Conservation (phyloP, 2,888 invertebrate species). For the Drosophila maculinotata region DNA sequence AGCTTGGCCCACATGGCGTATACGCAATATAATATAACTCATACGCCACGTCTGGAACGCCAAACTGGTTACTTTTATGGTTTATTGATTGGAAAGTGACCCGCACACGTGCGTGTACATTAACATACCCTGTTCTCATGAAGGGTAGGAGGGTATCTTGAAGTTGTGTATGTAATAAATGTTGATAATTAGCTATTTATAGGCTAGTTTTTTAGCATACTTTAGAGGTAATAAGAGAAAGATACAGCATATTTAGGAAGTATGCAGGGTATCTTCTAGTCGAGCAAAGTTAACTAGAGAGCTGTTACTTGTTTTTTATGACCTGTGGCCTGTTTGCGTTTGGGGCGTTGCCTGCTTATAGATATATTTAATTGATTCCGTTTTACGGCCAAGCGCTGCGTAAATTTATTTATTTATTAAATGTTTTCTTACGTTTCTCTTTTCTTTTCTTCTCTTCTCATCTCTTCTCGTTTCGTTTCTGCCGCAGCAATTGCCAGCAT, state of each 20-base stretch:
- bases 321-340: slow-evolving; percentile 12
- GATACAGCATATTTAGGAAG: no score
- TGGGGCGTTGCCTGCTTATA: slow-evolving; percentile 20
- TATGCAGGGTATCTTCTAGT: neutral
- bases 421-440: slow-evolving; percentile 26
- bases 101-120: slow-evolving; percentile 32
- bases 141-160: neutral
- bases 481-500: slow-evolving; percentile 85
- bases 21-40: slow-evolving; percentile 24
- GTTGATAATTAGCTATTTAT: no score
- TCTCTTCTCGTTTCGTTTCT: slow-evolving; percentile 28
- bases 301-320: slow-evolving; percentile 13
- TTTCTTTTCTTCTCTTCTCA: slow-evolving; percentile 15
- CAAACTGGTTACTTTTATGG: slow-evolving; percentile 53
- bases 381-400: slow-evolving; percentile 55
- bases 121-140: neutral
- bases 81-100: slow-evolving; percentile 65
- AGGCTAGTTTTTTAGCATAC: no score
- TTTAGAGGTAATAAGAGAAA: no score
- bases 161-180: neutral
- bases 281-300: neutral
- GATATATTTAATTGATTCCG: slow-evolving; percentile 63
- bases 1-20: slow-evolving; percentile 13
- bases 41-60: slow-evolving; percentile 40
- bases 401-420: slow-evolving; percentile 72